Evolutionary conservation across 2,888 invertebrate species (phyloP).

Genomic region (Trilocha varians): DNA sequence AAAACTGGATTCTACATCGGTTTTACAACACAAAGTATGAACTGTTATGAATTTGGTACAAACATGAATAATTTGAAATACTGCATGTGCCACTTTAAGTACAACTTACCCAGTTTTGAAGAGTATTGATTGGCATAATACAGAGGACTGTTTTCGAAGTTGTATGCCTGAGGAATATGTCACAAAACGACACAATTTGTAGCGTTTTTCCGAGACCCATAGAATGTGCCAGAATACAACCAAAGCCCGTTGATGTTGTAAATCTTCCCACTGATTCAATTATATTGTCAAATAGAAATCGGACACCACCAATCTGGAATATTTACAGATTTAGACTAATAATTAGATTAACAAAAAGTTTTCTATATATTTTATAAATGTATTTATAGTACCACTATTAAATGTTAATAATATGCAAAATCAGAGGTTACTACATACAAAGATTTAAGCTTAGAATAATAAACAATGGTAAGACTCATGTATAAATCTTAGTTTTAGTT

Average conservation of each 20-base stretch:
- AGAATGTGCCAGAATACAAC: constrained; percentile 98
- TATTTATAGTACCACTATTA: no score
- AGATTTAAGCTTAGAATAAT: no score
- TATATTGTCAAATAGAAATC: constrained; percentile 97
- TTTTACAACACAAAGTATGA: no score
- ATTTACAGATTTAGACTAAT: not conserved
- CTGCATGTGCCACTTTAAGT: not conserved
- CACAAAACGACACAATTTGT: constrained; percentile 95
- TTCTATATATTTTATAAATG: no score
- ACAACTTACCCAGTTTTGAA: constrained; percentile 92
- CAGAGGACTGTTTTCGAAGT: constrained; percentile 90
- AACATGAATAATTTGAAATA: no score
- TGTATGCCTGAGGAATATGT: constrained; percentile 94
- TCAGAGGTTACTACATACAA: no score
- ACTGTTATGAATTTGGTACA: no score
- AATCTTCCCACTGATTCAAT: constrained; percentile 94
- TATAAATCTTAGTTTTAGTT: no score
- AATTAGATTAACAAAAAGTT: no score
- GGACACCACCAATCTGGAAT: constrained; percentile 88
- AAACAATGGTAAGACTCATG: no score
- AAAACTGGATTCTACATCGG: no score
- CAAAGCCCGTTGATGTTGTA: constrained; percentile 91
- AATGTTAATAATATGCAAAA: no score
- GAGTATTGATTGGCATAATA: constrained; percentile 98
- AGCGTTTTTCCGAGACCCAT: constrained; percentile 99